Evolutionary conservation across 2,888 invertebrate genomes (phyloP), one percentile per base, ranked within the genome.

Genomic region (Microplitis manilae): DNA sequence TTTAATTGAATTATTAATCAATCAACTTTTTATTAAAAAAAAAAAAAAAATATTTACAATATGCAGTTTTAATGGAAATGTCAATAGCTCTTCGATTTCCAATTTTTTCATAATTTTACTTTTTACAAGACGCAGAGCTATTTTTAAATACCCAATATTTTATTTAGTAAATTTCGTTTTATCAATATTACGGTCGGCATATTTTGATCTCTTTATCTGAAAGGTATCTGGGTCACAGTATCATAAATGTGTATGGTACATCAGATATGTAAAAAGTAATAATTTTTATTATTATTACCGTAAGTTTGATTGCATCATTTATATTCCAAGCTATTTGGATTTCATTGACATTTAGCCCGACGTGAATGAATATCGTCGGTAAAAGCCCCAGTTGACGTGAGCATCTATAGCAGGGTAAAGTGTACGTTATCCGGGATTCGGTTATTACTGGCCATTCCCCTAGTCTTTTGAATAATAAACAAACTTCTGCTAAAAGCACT

Each of bases 401-500:
- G 68, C 78, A 80, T 74, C 79, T 82, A 77, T 5, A 77, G 79
- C 82, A 82, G 81, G 70, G 77, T 79, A 68, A 83, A 83, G 40
- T 80, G 74, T 50, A 73, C 61, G 13, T 79, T 80, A 20, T 83
- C 82, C 83, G 81, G n/a, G 40, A 61, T 60, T 79, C 71, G 50
- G 75, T 80, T 62, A 81, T 79, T 72, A 82, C 68, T 17, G 83
- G 83, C 83, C 82, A 83, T 13, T 80, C 80, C 20, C 82, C 82
- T 65, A 81, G 74, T 74, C 81, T 76, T 68, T 79, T 80, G 65
- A 83, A 78, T 50, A 82, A 50, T 20, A 79, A 77, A 38, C 77
- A 79, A 69, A 82, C 78, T 8, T 78, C 80, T 6, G 67, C 73
- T 5, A 82, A 74, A 30, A 80, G 79, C 41, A 82, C 80, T 38